phyloP scores from a whole-genome alignment of 2,113 vertebrate species.

The Brienomyrus brachyistius region DNA sequence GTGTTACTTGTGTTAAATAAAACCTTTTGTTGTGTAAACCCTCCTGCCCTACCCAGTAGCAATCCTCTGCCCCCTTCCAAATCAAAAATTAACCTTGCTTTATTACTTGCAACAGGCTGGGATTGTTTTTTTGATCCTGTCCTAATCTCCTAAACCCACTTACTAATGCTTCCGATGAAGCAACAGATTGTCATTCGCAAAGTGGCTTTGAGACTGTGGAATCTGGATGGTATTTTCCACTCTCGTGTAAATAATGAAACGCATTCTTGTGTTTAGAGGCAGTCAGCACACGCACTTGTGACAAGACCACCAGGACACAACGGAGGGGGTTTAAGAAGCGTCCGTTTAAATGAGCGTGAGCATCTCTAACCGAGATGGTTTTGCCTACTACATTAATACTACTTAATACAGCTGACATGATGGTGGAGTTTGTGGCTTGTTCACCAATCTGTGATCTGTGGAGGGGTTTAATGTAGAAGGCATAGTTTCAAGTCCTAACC shows the following conservation, averaged over 20 bases:
- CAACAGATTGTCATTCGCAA: neutral
- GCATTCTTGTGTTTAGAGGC: neutral
- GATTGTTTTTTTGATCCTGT: slow-evolving; percentile 4
- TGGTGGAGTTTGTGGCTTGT: neutral
- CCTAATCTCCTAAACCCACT: neutral
- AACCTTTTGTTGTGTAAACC: neutral
- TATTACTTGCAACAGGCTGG: neutral
- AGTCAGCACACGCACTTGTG: neutral
- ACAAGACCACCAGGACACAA: neutral
- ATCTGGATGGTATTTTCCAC: neutral
- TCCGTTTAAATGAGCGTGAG: neutral
- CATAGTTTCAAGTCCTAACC: neutral
- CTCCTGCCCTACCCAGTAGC: neutral
- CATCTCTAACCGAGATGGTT: neutral
- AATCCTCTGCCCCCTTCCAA: neutral
- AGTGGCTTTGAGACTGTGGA: neutral
- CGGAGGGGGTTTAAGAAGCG: neutral
- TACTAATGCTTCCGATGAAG: neutral
- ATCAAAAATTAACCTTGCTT: neutral
- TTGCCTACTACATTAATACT: neutral
- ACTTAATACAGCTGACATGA: neutral
- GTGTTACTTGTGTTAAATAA: neutral
- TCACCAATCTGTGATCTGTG: neutral
- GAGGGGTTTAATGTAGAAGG: neutral
- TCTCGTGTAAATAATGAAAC: neutral